Evolutionary conservation across 1,140 invertebrate species (phyloP), one percentile per base, ranked within the genome.

Genomic region (Acromyrmex charruanus): DNA sequence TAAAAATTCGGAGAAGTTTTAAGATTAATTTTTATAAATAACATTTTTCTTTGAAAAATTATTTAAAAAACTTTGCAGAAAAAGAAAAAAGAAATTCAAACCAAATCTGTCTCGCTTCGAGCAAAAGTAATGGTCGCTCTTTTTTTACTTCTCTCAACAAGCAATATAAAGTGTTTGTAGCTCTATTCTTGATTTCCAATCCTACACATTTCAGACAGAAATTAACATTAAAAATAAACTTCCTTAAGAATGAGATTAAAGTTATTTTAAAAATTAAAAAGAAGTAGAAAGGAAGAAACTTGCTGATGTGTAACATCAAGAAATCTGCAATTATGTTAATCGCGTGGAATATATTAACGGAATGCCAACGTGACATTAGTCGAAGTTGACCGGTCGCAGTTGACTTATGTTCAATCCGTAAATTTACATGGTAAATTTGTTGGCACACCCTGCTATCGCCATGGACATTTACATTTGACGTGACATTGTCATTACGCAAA

Each of bases 381-480:
- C 58, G n/a, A 77, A 44, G 16, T 59, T 55, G 51, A 35, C 53
- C 14, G 5, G 31, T 49, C 53, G 65, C 65, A 18, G 31, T 61
- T 63, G 58, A 77, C 55, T 31, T 25, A 71, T 55, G 49, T 81
- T 63, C 21, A 81, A 35, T 71, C 49, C 31, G 31, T 49, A 69
- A 55, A 81, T 81, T 81, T 81, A 39, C 77, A 69, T 25, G 63
- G 77, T 69, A 81, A 69, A 81, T 81, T 80, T 80, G 77, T 69
- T 58, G 77, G 65, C 77, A 55, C 63, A 3, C 61, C 77, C 31
- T 21, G 7, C 63, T 25, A 25, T 68, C n/a, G 39, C n/a, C n/a
- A 49, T 55, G 39, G 35, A 55, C 31, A 53, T 80, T 80, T n/a
- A 18, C 44, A 14, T 66, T 80, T 55, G 3, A 31, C 63, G 25